Conservation (phyloP, 2,113 vertebrate species). For the Xyrauchen texanus region DNA sequence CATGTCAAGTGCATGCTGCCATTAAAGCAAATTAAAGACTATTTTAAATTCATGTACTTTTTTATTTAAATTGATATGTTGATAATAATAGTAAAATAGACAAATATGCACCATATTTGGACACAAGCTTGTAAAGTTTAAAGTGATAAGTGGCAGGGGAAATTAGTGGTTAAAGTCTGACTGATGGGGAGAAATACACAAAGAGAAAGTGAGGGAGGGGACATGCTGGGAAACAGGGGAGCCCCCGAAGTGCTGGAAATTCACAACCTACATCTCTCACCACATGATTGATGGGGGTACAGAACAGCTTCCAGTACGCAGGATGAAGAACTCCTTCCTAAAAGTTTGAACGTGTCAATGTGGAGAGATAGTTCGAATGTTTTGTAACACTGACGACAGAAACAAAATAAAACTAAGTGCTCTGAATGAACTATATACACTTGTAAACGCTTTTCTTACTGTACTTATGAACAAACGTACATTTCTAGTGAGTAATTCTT, state of each 20-base stretch:
- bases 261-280: constrained; percentile 26
- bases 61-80: no score
- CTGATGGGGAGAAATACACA: constrained; percentile 4
- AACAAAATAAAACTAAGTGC: neutral
- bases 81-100: no score
- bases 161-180: neutral
- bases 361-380: neutral
- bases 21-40: no score
- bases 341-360: neutral
- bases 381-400: neutral
- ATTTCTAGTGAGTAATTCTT: neutral
- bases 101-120: no score
- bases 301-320: constrained; percentile 26
- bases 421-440: neutral
- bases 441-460: neutral
- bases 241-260: constrained; percentile 40
- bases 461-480: neutral
- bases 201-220: constrained; percentile 1
- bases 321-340: constrained; percentile 2
- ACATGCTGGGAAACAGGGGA: constrained; percentile 32
- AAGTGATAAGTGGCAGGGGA: neutral
- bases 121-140: no score
- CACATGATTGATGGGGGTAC: neutral
- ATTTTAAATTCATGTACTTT: no score
- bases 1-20: no score